Evolutionary conservation across 2,888 invertebrate genomes (phyloP), one percentile per base, ranked within the genome.

Genomic region (Silvanus unidentatus): DNA sequence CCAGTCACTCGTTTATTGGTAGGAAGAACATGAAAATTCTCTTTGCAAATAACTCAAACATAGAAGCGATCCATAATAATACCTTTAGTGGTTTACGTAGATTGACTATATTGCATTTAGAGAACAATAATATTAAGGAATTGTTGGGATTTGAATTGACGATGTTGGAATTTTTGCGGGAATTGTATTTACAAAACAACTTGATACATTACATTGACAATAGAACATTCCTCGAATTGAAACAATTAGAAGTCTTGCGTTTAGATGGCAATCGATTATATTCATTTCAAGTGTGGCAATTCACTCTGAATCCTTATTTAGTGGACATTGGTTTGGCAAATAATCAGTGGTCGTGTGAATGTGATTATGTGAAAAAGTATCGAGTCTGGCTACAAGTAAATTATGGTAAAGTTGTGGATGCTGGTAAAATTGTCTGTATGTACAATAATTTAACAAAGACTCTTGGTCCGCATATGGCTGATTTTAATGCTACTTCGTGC

Each of bases 321-420:
- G 86, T 88, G n/a, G 88, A 88, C 71, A 84, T 94, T 60, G 85
- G 85, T 43, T 76, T 94, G 52, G 80, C 86, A 45, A 83, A 83
- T 59, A 94, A 94, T 70, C 85, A 86, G 40, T 94, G 93, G 93
- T 88, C 88, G 53, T 94, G 94, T 72, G 90, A 91, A 67, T 95
- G 94, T 73, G 80, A 81, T 59, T 92, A 88, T 70, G 73, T 91
- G 61, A 82, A 84, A 58, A 81, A 83, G 66, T 88, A 87, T 65
- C 81, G 88, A 60, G 80, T 79, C 57, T 93, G 90, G 83, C 78
- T 92, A 64, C 81, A 81, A 59, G 79, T 81, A 49, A 88, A 88
- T 69, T 76, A 81, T 38, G 87, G 84, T 47, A 90, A 90, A 76
- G 85, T 93, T 41, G 77, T 82, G 55, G 92, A 93, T 66, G 83